These are phyloP conservation scores for Chloropsis cyanopogon DNA, from an alignment of 2,113 vertebrate genomes.

Conservation along the genomic window DNA sequence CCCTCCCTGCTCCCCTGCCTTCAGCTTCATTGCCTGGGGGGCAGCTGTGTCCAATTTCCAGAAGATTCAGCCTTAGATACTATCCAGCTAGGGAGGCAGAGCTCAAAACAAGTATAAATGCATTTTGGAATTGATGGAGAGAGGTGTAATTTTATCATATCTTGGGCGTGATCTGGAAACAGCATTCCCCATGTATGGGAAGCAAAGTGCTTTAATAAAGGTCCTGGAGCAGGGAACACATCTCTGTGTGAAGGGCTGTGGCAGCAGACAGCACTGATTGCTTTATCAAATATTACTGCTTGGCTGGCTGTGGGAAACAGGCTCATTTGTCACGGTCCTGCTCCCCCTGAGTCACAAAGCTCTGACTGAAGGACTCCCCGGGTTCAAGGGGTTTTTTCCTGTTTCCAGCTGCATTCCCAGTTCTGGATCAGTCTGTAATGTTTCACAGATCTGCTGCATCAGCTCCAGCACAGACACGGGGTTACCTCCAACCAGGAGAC, in stretches of 20 bases:
- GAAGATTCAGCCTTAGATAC: background rate
- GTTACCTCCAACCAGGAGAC: background rate
- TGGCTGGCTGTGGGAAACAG: background rate
- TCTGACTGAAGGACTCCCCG: background rate
- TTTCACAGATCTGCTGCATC: background rate
- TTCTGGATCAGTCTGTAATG: background rate
- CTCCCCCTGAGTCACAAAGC: background rate
- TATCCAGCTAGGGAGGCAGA: background rate
- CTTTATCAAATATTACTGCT: background rate
- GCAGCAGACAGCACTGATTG: background rate
- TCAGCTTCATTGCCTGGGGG: background rate
- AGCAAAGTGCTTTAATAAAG: background rate
- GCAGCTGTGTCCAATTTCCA: background rate
- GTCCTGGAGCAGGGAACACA: background rate
- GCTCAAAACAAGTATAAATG: background rate
- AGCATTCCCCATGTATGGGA: background rate
- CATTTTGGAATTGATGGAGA: background rate
- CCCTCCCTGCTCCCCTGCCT: background rate
- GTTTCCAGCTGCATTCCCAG: fast-evolving
- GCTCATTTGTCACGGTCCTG: background rate
- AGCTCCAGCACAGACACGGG: background rate
- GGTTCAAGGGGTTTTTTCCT: background rate
- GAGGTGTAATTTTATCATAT: background rate
- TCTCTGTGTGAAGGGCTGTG: background rate
- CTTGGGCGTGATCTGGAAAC: background rate